phyloP scores from a whole-genome alignment of 1,140 invertebrate species.

The Stegodyphus mimosarum region DNA sequence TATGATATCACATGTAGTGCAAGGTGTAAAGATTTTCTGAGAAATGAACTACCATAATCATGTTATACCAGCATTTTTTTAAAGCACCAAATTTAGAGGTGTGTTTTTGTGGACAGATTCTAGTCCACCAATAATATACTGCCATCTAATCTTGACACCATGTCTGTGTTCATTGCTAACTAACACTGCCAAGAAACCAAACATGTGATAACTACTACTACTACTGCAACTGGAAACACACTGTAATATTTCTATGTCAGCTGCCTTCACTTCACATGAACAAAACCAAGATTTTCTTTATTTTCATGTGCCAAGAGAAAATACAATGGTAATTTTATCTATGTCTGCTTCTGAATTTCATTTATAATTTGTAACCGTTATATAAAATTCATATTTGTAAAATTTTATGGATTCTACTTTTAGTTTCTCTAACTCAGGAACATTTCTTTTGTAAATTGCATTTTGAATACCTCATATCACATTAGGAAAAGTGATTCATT shows the following conservation, averaged over 20 bases:
- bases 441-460: slow-evolving; percentile 36
- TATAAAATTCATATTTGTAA: background rate
- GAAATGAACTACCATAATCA: slow-evolving; percentile 23
- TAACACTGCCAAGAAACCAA: slow-evolving; percentile 58
- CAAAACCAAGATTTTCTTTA: slow-evolving; percentile 20
- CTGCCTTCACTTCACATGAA: slow-evolving; percentile 33
- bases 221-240: background rate
- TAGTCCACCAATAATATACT: slow-evolving; percentile 7
- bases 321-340: background rate
- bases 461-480: slow-evolving; percentile 10
- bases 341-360: background rate
- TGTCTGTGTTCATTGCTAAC: slow-evolving; percentile 51
- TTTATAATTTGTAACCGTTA: background rate
- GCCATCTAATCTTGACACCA: slow-evolving; percentile 39
- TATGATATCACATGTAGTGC: background rate
- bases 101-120: background rate
- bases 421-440: slow-evolving; percentile 43
- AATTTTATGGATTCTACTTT: background rate
- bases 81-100: background rate
- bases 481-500: background rate
- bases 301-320: slow-evolving; percentile 50
- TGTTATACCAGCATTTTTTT: slow-evolving; percentile 2
- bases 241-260: slow-evolving; percentile 31
- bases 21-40: background rate
- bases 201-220: slow-evolving; percentile 43